Conservation (phyloP, 2,113 vertebrate genomes). For the Atractosteus spatula region DNA sequence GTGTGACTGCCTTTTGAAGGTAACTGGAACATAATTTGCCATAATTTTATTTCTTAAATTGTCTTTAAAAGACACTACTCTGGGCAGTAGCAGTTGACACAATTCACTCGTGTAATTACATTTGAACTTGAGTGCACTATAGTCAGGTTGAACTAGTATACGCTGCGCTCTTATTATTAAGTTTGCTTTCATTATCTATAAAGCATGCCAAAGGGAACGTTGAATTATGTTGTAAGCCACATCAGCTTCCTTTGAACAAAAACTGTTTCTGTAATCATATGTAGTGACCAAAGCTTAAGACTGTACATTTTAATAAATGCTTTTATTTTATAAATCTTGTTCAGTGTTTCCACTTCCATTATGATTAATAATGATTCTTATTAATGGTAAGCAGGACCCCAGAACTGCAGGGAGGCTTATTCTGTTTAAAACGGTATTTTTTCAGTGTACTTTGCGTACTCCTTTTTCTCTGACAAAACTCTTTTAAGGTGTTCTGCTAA, state of each 20-base stretch:
- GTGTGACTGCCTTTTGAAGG: no score
- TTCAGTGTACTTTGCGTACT: background rate
- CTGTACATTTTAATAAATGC: no score
- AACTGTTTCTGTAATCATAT: no score
- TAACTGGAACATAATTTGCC: background rate
- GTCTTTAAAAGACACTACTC: background rate
- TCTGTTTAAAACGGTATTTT: no score
- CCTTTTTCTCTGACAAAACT: background rate
- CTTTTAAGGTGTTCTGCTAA: background rate
- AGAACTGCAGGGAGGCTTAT: no score
- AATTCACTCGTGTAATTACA: conserved; percentile 1
- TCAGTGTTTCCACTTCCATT: no score
- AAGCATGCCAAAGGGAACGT: background rate
- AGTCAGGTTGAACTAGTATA: background rate
- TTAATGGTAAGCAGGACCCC: no score
- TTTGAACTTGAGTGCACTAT: background rate
- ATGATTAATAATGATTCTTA: no score
- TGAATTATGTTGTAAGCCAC: background rate
- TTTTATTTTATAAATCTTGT: no score
- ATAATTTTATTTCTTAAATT: background rate
- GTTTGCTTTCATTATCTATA: background rate
- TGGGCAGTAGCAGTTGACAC: background rate
- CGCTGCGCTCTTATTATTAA: background rate
- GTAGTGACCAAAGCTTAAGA: no score
- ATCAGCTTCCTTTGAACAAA: no score